Base-by-base conservation (phyloP, 2,797 vertebrate species). In the Valencia hispanica region DNA sequence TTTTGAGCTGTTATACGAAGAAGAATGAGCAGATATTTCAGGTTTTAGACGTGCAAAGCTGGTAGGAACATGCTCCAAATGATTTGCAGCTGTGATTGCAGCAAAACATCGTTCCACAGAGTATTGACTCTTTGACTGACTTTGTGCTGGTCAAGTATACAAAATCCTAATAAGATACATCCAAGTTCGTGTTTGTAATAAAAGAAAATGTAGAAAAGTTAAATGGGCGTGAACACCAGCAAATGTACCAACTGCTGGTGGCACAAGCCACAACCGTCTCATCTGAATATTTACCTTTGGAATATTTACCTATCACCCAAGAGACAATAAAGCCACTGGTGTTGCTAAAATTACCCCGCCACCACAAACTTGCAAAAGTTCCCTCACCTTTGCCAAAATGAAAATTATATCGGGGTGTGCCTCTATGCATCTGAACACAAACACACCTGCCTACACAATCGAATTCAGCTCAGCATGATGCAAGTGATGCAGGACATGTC, bases 401-500 rank as follows among this genome's bases (percentile, higher is more conserved):
- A 27, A 87, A 87, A 81, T 79, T 12, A 73, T 70, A 76, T 65
- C 50, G 6, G 55, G 30, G 81, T 75, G 75, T 71, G 53, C 68
- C 74, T 43, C 51, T 34, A 70, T 70, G 65, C 57, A 79, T 53
- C 15, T 68, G 57, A 61, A 74, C 69, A 84, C 72, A 78, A 66
- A 82, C 72, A 77, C 74, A 59, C 47, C 45, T 47, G 66, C 63
- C 45, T 36, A 32, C 73, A 72, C n/a, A 72, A 59, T 70, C 71
- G 15, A 68, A 73, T 71, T 63, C 65, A 25, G 47, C 72, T 86
- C 72, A 72, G 81, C 72, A 70, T 85, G 86, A 86, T 80, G 82
- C 75, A 80, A 86, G 80, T 70, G 81, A 87, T 81, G 76, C 45
- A 45, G 57, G 78, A 87, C 90, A 84, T 87, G 87, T 87, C 80